Conservation (phyloP, 2,888 invertebrate species). For the Sesamia inferens region DNA sequence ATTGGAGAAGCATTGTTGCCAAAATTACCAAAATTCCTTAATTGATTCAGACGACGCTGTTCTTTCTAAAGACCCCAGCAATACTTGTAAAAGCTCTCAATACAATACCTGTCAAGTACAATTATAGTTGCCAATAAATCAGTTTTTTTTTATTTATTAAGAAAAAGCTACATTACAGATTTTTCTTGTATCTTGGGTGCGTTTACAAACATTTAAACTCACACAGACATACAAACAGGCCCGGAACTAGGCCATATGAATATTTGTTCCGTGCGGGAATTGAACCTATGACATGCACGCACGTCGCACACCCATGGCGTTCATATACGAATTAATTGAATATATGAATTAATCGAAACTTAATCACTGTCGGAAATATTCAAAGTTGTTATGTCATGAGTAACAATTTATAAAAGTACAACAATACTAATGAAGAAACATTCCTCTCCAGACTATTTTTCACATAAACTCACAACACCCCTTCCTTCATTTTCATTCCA, state of each 20-base stretch:
- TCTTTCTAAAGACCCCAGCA: neutral
- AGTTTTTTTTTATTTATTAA: too few species aligned
- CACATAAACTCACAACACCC: constrained; percentile 35
- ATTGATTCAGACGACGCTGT: neutral
- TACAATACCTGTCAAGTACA: neutral
- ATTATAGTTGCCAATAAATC: neutral
- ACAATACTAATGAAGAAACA: constrained; percentile 52
- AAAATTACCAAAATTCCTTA: neutral
- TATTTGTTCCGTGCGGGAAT: too few species aligned
- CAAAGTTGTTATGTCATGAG: constrained; percentile 1
- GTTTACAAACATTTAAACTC: too few species aligned
- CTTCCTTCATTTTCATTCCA: constrained; percentile 16
- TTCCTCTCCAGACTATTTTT: constrained; percentile 47
- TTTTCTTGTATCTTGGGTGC: too few species aligned
- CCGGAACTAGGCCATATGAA: too few species aligned
- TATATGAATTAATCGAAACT: neutral
- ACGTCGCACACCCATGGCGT: too few species aligned
- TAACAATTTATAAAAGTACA: constrained; percentile 20
- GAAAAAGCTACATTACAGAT: too few species aligned
- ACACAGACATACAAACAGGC: too few species aligned
- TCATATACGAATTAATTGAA: too few species aligned
- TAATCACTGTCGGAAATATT: constrained; percentile 2
- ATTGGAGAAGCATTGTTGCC: neutral
- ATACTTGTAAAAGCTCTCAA: neutral
- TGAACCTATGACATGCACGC: too few species aligned